Percentiles rank a stretch among this genome's conserved stretches.
phyloP scores from a whole-genome alignment of 2,113 vertebrate species.

The Isurus oxyrinchus region DNA sequence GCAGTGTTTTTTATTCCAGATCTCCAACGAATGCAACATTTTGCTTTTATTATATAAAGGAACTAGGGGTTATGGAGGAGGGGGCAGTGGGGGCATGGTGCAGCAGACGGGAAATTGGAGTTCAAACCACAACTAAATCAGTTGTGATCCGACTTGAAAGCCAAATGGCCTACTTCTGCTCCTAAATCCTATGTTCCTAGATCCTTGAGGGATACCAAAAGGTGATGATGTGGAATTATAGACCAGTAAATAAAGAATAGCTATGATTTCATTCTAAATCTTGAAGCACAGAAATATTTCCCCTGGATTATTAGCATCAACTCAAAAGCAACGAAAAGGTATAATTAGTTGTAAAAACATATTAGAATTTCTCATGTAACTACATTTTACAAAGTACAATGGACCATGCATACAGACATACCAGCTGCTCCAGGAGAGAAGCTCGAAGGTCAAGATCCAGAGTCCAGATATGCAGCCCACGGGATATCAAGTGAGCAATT shows the following conservation, averaged over 20 bases:
- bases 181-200: neutral
- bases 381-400: neutral
- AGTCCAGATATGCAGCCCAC: slow-evolving; percentile 87
- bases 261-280: neutral
- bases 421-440: slow-evolving; percentile 84
- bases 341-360: neutral
- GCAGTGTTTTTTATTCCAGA: too few species aligned
- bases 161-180: too few species aligned
- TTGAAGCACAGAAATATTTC: neutral
- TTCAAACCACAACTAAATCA: too few species aligned
- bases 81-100: neutral
- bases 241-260: neutral
- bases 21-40: too few species aligned
- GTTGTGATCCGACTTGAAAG: too few species aligned
- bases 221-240: neutral
- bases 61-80: neutral
- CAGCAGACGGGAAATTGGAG: too few species aligned
- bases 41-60: too few species aligned
- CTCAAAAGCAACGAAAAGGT: neutral
- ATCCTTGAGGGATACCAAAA: too few species aligned
- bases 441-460: slow-evolving; percentile 70
- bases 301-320: neutral
- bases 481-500: slow-evolving; percentile 89
- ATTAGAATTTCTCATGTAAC: neutral
- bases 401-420: slow-evolving; percentile 47